A percentile compares a stretch with the other conserved stretches of the same genome.
phyloP scores from a whole-genome alignment of 2,113 vertebrate genomes.

The Phoenicopterus ruber region DNA sequence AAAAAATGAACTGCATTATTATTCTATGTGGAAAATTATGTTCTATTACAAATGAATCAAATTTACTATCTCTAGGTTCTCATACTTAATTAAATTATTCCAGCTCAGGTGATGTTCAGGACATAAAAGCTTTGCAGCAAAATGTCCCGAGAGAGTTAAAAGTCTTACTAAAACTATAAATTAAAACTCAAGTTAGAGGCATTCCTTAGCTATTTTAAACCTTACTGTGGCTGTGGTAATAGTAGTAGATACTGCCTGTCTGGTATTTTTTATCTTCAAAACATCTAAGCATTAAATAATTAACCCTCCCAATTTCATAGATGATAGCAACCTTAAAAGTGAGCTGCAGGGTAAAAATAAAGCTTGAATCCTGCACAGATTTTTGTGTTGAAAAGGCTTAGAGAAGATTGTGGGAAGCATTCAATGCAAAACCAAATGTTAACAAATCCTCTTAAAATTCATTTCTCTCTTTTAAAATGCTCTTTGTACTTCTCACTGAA shows the following conservation, averaged over 20 bases:
- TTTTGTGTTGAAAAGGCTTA: neutral
- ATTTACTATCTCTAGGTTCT: neutral
- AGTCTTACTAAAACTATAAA: neutral
- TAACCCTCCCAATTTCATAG: neutral
- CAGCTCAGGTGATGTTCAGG: neutral
- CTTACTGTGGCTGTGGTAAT: neutral
- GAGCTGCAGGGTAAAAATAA: neutral
- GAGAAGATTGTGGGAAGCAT: neutral
- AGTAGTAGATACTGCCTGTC: neutral
- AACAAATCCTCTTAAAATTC: neutral
- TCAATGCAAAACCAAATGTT: neutral
- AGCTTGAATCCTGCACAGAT: neutral
- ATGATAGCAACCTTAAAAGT: neutral
- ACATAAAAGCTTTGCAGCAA: neutral
- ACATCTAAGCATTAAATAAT: neutral
- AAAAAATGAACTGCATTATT: neutral
- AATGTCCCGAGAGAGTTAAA: neutral
- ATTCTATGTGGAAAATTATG: neutral
- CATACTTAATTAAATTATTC: constrained; percentile 26
- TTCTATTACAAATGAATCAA: constrained; percentile 9
- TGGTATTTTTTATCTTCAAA: neutral
- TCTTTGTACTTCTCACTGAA: neutral
- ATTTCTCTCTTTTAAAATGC: neutral
- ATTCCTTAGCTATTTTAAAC: neutral
- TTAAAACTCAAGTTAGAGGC: neutral